Conservation (phyloP, 2,797 vertebrate genomes). For the Pseudochromis fuscus region DNA sequence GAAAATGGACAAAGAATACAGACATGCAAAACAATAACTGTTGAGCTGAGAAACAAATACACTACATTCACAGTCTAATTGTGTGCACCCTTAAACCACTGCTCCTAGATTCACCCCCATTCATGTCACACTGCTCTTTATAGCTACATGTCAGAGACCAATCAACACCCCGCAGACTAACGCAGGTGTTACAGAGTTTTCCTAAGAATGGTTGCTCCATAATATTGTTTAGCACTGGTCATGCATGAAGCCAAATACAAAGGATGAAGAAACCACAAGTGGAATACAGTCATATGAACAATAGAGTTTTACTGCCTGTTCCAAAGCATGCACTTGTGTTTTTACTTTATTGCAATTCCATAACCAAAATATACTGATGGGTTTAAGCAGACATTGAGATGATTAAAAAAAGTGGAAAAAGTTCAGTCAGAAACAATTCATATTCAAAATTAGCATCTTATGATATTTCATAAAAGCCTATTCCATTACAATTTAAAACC, state of each 20-base stretch:
- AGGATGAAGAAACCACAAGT: constrained; percentile 70
- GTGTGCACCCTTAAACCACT: no score
- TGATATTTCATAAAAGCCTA: constrained; percentile 24
- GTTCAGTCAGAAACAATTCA: constrained; percentile 31
- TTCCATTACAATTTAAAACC: constrained; percentile 19
- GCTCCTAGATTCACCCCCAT: no score
- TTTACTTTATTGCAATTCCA: constrained; percentile 76
- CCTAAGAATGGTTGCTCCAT: constrained; percentile 7
- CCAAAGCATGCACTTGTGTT: constrained; percentile 66
- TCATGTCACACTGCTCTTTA: background rate
- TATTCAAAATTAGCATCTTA: constrained; percentile 30
- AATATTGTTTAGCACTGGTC: constrained; percentile 52
- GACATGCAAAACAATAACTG: no score
- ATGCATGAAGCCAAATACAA: constrained; percentile 64
- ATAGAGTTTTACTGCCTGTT: constrained; percentile 71
- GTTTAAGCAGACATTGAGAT: constrained; percentile 63
- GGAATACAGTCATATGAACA: constrained; percentile 74
- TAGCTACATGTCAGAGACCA: background rate
- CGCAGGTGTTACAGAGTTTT: constrained; percentile 46
- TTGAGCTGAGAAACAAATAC: no score
- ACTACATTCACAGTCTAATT: no score
- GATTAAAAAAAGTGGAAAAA: constrained; percentile 55
- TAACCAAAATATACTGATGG: constrained; percentile 69
- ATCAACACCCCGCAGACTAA: background rate
- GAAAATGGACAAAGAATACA: no score